Base-by-base conservation (phyloP, 2,797 vertebrate species). In the Sebastes paucispinis region DNA sequence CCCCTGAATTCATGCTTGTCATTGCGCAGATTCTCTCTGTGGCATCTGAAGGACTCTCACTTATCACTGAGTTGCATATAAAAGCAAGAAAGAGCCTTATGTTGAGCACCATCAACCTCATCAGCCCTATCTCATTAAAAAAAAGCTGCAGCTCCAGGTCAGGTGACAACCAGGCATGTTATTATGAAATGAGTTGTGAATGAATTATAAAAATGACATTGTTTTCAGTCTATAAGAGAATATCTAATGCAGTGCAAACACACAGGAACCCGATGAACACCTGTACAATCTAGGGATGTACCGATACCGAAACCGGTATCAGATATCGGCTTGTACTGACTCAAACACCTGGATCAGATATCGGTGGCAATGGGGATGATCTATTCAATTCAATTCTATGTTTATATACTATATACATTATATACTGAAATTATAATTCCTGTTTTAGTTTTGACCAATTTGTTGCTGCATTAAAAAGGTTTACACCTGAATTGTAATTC, bases 1-100 rank as follows among this genome's bases (percentile, higher is more conserved):
- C 83, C 81, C 81, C 69, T 82, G 81, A 68, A 74, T 80, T 85
- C 86, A 90, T 87, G 81, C 87, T 82, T 93, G 91, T 83, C 88
- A 90, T 85, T 89, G 84, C 79, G 83, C 85, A 89, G 86, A 88
- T 80, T 86, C 13, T 87, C 85, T 88, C 83, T 79, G 71, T 87
- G 86, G 87, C 86, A 91, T 90, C 66, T 86, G 74, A 85, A 80
- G 76, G 83, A 74, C 82, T 80, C 84, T 75, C 62, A 87, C 73
- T 88, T 83, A 80, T 75, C 63, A 75, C 78, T 77, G 75, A 85
- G 69, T 80, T 47, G 43, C 43, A 34, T 72, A 32, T 68, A 71
- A 64, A 77, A 31, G 58, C 79, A 59, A 54, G 77, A 82, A 77
- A 77, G 20, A 67, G 12, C 32, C 43, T 60, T 64, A 43, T 66